Base-by-base conservation (phyloP, 2,113 vertebrate genomes). In the Pithys albifrons region DNA sequence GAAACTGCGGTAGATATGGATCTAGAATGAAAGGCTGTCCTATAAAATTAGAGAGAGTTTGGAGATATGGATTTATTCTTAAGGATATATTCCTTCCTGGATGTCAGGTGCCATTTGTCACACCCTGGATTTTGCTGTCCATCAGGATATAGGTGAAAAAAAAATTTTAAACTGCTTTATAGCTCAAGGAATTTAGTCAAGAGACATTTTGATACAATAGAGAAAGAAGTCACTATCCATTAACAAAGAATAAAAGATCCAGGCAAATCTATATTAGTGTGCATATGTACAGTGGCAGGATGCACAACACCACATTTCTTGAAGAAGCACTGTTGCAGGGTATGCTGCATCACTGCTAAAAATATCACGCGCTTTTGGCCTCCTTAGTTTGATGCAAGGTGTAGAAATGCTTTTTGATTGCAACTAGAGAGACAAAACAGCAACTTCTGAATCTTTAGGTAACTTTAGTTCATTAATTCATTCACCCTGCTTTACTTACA, bases 31-130 rank as follows among this genome's bases (percentile, higher is more conserved):
- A 97, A 97, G 90, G 88, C 90, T 98, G 97, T 98, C 97, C 95
- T 94, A 97, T 96, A 96, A 98, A 98, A 98, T 98, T 97, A 97
- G 96, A 97, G 94, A 97, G 97, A 97, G 87, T 97, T 86, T 92
- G 64, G 83, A 88, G 97, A 98, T 97, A 98, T 31, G 79, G 97
- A 97, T 97, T 98, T 97, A 97, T 98, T 98, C 97, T 96, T 97
- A 97, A 97, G 97, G 97, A 97, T 97, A 91, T 93, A 93, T 94
- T 96, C 95, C 93, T 97, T 97, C 97, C 97, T 97, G 95, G 97
- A 97, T 98, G 98, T 98, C 98, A 98, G 97, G 95, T 97, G 96
- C 95, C 91, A 97, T 98, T 98, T 98, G 98, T 98, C 97, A 98
- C 97, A 97, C 92, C 85, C 85, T 92, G 91, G 97, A 97, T 98